Evolutionary conservation across 2,888 invertebrate species (phyloP).

Genomic region (Graphium colonna): DNA sequence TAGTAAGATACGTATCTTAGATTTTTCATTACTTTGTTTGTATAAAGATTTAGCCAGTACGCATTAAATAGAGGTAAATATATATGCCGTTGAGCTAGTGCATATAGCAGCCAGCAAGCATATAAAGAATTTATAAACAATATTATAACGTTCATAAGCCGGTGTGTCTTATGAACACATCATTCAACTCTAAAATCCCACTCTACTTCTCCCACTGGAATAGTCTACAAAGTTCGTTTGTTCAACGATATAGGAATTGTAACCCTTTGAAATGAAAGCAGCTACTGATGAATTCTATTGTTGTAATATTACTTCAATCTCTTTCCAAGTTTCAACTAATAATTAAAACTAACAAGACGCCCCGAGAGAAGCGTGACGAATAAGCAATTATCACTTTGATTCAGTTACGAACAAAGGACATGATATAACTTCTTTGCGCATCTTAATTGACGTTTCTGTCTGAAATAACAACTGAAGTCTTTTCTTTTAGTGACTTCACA

Average conservation of each 20-base stretch:
- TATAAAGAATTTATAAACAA: not conserved
- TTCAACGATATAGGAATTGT: slow-evolving; percentile 7
- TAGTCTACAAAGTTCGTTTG: slow-evolving; percentile 9
- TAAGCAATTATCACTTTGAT: slow-evolving; percentile 24
- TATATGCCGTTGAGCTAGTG: too few relatives aligned
- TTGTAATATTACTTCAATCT: slow-evolving; percentile 22
- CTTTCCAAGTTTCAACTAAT: slow-evolving; percentile 5
- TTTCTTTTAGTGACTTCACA: not conserved
- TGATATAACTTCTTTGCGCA: not conserved
- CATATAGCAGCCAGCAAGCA: too few relatives aligned
- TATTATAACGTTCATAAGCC: not conserved
- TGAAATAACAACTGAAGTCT: not conserved
- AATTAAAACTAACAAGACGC: slow-evolving; percentile 24
- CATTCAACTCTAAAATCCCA: not conserved
- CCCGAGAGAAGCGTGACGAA: slow-evolving; percentile 21
- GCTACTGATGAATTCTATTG: slow-evolving; percentile 20
- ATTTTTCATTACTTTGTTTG: too few relatives aligned
- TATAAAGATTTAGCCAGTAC: too few relatives aligned
- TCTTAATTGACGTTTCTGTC: not conserved
- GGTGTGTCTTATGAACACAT: too few relatives aligned
- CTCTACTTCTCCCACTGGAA: not conserved
- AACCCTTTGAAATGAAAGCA: slow-evolving; percentile 8
- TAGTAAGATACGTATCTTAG: too few relatives aligned
- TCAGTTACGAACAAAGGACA: slow-evolving; percentile 18
- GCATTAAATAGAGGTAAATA: too few relatives aligned